Base-by-base conservation (phyloP, 2,113 vertebrate species). In the Bubo bubo region DNA sequence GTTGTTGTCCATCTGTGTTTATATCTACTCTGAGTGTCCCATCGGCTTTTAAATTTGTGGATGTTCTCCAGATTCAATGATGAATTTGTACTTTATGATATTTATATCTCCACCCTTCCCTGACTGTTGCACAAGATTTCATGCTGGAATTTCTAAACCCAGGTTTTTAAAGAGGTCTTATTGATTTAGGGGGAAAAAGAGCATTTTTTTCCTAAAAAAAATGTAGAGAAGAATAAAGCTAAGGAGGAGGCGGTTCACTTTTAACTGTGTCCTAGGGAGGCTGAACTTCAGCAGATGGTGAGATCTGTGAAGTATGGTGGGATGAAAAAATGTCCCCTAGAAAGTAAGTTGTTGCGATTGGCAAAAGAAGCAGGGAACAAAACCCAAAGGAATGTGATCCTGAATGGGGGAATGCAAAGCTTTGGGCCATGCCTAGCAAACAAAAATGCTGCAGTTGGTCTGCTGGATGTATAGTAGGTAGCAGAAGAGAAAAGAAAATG, bases 1-100 rank as follows among this genome's bases (percentile, higher is more conserved):
- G 62, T 4, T 93, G 66, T 28, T 93, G 94, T 95, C 80, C 96
- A 96, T 97, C 96, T 97, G 95, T 97, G 96, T 97, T 97, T 97
- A 97, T 97, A 79, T 90, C 83, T 92, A 68, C 66, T 79, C 53
- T 59, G 77, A 94, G 95, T 68, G 80, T 97, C 94, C 93, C 89
- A 62, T 7, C 0, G 53, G 93, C 86, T 83, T 94, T 95, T 87
- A 96, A 82, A 88, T 94, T 86, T 50, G 45, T 96, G 97, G 93
- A 95, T 87, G 39, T 58, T 35, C 80, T 96, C 97, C 97, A 97
- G 91, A 85, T 76, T 79, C 26, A 5, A 28, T 85, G 80, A 93
- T 91, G 89, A 88, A 85, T 95, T 95, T 95, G 84, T 82, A 93
- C 71, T 91, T 85, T 37, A 70, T 82, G 53, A 86, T 96, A 95